A percentile compares a stretch with the other conserved stretches of the same genome.
Evolutionary conservation across 1,140 invertebrate genomes (phyloP).

Genomic region (Drosophila gunungcola): DNA sequence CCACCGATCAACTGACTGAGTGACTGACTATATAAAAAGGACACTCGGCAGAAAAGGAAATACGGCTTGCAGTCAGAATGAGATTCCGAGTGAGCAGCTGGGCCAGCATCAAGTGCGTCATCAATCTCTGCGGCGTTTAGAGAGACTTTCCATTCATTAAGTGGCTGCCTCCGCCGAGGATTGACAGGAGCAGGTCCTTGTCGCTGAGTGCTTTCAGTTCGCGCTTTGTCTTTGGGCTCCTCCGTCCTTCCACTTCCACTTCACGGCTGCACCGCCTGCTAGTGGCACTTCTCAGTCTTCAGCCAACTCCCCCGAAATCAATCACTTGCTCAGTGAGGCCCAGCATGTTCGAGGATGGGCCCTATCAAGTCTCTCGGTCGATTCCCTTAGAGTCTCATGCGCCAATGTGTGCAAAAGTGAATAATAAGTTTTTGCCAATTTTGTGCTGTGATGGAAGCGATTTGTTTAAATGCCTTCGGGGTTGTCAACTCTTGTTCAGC

Average conservation of each 20-base stretch:
- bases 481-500: conserved; percentile 9
- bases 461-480: conserved; percentile 27
- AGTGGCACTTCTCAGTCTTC: conserved; percentile 63
- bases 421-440: conserved; percentile 49
- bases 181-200: conserved; percentile 22
- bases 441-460: conserved; percentile 23
- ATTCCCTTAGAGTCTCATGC: conserved; percentile 9
- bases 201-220: conserved; percentile 66
- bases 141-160: conserved; percentile 67
- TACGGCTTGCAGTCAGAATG: conserved; percentile 51
- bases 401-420: conserved; percentile 39
- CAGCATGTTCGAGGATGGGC: conserved; percentile 38
- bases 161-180: conserved; percentile 39
- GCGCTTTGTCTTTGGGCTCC: conserved; percentile 72
- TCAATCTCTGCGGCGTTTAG: conserved; percentile 67
- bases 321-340: conserved; percentile 65
- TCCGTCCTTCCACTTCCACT: conserved; percentile 3
- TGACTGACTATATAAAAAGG: conserved; percentile 54
- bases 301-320: conserved; percentile 48
- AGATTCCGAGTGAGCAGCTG: conserved; percentile 39
- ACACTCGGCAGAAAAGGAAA: conserved; percentile 30
- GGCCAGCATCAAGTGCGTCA: conserved; percentile 73
- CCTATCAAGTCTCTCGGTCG: conserved; percentile 34
- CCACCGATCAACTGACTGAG: conserved; percentile 52
- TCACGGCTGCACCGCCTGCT: conserved; percentile 65